These are phyloP conservation scores for Drosophila nr. perissopoda DNA, from an alignment of 2,888 invertebrate species.

Conservation along the genomic window DNA sequence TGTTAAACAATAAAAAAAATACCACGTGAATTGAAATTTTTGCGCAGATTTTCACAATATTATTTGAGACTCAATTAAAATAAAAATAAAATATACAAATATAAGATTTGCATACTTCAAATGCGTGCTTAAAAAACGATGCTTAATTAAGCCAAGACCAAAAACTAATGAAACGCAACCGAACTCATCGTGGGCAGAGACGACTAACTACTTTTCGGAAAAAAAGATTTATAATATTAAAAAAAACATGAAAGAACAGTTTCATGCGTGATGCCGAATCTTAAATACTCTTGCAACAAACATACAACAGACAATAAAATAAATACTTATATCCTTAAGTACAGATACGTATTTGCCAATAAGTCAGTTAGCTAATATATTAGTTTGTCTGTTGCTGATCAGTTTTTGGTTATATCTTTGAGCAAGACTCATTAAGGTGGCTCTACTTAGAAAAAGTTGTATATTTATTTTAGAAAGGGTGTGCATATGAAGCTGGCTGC, in stretches of 20 bases:
- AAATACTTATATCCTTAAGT: not conserved
- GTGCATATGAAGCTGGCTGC: conserved; percentile 35
- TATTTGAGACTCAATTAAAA: conserved; percentile 44
- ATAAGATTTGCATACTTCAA: conserved; percentile 58
- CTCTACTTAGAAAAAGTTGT: not conserved
- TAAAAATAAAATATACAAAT: conserved; percentile 9
- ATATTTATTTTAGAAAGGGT: conserved; percentile 6
- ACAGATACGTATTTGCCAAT: not conserved
- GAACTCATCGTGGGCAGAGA: conserved; percentile 42
- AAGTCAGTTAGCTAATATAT: not conserved
- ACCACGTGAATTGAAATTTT: conserved; percentile 32
- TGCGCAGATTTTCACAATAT: conserved; percentile 38
- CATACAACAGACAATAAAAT: not conserved
- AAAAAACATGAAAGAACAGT: not conserved
- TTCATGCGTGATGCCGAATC: not conserved
- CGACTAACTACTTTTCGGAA: conserved; percentile 17
- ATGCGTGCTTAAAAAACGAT: conserved; percentile 38
- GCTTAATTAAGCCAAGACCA: conserved; percentile 51
- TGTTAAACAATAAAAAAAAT: not conserved
- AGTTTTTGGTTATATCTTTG: not conserved
- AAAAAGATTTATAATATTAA: not conserved
- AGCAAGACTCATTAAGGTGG: not conserved
- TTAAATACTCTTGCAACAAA: conserved; percentile 5
- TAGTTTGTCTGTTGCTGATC: not conserved
- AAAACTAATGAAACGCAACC: conserved; percentile 12